Conservation (phyloP, 2,113 vertebrate species). For the Ellobius talpinus region DNA sequence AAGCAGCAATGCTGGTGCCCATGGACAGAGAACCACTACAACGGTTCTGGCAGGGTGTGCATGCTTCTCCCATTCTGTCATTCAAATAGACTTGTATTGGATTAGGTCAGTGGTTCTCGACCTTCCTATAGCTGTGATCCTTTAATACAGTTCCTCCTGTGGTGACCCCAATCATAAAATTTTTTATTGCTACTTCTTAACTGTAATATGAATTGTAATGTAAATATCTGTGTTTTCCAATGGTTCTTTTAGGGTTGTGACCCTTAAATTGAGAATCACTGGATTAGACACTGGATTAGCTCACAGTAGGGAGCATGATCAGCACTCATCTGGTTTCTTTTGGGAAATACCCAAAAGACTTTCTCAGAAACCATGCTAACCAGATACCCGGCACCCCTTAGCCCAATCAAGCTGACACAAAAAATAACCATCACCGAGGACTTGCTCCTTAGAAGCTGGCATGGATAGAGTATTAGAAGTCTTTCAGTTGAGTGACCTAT, state of each 20-base stretch:
- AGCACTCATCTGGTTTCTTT: background rate
- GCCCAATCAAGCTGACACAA: background rate
- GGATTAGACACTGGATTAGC: too few relatives aligned
- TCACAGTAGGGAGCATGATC: background rate
- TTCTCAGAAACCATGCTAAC: background rate
- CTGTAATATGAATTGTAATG: background rate
- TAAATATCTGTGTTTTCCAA: background rate
- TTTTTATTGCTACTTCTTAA: background rate
- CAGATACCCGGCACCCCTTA: background rate
- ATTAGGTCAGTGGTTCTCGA: background rate
- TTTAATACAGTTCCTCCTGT: background rate
- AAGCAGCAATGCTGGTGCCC: background rate
- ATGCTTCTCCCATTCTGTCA: background rate
- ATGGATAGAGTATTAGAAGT: background rate
- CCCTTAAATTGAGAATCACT: too few relatives aligned
- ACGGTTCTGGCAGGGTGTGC: too few relatives aligned
- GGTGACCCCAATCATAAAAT: too few relatives aligned
- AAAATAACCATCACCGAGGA: background rate
- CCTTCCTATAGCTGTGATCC: background rate
- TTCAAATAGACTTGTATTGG: too few relatives aligned
- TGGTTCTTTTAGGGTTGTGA: too few relatives aligned
- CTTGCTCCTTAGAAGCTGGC: background rate
- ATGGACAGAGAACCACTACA: background rate
- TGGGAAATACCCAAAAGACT: background rate
- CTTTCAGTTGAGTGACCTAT: background rate